These are phyloP conservation scores for Neomonachus schauinslandi DNA, from an alignment of 2,113 vertebrate species.

Conservation along the genomic window DNA sequence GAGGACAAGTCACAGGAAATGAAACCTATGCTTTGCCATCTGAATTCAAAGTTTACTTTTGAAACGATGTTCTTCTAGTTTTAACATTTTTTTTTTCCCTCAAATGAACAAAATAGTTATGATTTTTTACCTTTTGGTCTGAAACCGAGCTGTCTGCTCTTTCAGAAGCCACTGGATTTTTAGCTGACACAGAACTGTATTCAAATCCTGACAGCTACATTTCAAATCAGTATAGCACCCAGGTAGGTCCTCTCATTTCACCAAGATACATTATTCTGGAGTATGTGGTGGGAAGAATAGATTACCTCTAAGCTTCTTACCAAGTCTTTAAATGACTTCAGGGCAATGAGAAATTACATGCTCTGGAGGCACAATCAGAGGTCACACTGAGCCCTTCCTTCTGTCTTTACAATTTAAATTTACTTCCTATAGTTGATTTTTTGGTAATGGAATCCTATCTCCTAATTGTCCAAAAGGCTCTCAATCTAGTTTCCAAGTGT, in stretches of 20 bases:
- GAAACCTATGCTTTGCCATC: neutral
- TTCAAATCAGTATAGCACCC: neutral
- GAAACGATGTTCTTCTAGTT: neutral
- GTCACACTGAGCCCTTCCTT: neutral
- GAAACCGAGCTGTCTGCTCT: neutral
- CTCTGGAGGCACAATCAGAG: neutral
- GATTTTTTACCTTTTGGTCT: conserved; percentile 9
- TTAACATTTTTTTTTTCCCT: neutral
- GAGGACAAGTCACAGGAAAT: neutral
- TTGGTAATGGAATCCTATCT: neutral
- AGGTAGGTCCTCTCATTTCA: neutral
- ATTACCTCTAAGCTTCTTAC: neutral
- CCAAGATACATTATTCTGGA: neutral
- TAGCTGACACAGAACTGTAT: neutral
- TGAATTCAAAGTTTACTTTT: conserved; percentile 26
- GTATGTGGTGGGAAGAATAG: neutral
- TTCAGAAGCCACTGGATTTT: neutral
- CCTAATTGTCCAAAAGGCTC: neutral
- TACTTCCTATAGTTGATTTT: neutral
- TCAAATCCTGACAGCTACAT: neutral
- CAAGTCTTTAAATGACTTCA: neutral
- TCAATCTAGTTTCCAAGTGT: neutral
- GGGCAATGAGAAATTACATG: neutral
- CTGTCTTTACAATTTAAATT: neutral
- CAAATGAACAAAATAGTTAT: neutral